Evolutionary conservation across 35 echinoderm and acorn worm genomes (phyloP).

Genomic region (Acanthaster planci): DNA sequence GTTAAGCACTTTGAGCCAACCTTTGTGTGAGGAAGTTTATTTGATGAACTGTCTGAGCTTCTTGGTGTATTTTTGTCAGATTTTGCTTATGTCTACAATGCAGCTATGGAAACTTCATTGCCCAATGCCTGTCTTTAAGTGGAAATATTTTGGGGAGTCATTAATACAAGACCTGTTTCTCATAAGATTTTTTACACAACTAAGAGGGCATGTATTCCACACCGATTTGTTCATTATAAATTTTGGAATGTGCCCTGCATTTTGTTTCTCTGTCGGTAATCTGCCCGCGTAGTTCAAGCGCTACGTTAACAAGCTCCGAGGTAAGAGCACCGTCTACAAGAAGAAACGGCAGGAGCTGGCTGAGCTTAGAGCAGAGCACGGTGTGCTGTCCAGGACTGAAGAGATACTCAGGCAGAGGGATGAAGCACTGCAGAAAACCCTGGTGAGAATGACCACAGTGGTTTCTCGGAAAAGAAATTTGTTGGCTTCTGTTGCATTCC

Average conservation of each 20-base stretch:
- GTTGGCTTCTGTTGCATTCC: too few species aligned
- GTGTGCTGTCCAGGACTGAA: conserved; percentile 91
- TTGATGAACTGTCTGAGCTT: too few species aligned
- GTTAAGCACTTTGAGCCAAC: too few species aligned
- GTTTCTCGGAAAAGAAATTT: too few species aligned
- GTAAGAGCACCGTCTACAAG: conserved; percentile 95
- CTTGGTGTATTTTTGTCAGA: too few species aligned
- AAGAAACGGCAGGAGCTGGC: conserved; percentile 95
- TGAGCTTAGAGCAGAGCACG: conserved; percentile 86
- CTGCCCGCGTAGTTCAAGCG: conserved; percentile 82
- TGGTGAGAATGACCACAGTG: conserved; percentile 51
- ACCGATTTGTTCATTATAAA: background rate
- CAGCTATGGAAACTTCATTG: too few species aligned
- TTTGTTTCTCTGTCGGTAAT: background rate
- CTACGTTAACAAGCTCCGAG: conserved; percentile 94
- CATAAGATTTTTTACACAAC: too few species aligned
- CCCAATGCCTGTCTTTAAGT: too few species aligned
- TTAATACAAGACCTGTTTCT: too few species aligned
- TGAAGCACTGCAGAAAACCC: conserved; percentile 57
- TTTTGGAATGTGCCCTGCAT: background rate
- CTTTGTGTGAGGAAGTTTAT: too few species aligned
- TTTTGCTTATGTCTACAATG: too few species aligned
- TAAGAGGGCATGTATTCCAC: background rate
- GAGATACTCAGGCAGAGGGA: conserved; percentile 86
- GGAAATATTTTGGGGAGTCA: too few species aligned